Percentiles rank a stretch among this genome's conserved stretches.
Evolutionary conservation across 2,888 invertebrate genomes (phyloP).

Genomic region (Andrena haemorrhoa): DNA sequence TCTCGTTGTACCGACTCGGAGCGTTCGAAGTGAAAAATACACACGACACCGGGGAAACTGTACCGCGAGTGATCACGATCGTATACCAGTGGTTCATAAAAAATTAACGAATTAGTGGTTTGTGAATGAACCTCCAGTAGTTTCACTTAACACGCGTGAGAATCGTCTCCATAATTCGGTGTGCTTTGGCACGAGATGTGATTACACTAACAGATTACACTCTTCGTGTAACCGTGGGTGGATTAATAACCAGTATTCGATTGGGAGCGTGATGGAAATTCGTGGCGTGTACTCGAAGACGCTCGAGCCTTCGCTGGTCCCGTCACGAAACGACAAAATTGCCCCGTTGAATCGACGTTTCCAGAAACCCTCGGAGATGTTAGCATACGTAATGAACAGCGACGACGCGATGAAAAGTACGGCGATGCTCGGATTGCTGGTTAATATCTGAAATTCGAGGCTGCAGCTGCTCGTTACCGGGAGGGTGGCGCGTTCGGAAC

Average conservation of each 20-base stretch:
- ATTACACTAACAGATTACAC: neutral
- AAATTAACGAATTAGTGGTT: neutral
- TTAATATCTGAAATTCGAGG: conserved; percentile 40
- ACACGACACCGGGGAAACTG: neutral
- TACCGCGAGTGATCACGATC: neutral
- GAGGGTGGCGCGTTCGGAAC: conserved; percentile 60
- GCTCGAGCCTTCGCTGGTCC: neutral
- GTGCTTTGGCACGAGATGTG: neutral
- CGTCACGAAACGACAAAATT: conserved; percentile 2
- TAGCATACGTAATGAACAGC: conserved; percentile 5
- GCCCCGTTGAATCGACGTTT: neutral
- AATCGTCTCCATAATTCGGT: conserved; percentile 4
- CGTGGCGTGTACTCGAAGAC: neutral
- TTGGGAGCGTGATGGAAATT: neutral
- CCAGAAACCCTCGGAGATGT: neutral
- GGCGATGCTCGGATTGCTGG: neutral
- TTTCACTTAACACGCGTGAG: conserved; percentile 13
- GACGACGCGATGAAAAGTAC: conserved; percentile 10
- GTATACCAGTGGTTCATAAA: neutral
- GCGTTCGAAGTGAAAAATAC: neutral
- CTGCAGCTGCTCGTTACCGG: conserved; percentile 58
- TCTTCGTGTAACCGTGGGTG: neutral
- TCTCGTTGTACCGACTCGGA: neutral
- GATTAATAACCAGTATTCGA: conserved; percentile 13
- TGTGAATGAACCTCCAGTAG: neutral